Base-by-base conservation (phyloP, 2,113 vertebrate species). In the Ranitomeya imitator region DNA sequence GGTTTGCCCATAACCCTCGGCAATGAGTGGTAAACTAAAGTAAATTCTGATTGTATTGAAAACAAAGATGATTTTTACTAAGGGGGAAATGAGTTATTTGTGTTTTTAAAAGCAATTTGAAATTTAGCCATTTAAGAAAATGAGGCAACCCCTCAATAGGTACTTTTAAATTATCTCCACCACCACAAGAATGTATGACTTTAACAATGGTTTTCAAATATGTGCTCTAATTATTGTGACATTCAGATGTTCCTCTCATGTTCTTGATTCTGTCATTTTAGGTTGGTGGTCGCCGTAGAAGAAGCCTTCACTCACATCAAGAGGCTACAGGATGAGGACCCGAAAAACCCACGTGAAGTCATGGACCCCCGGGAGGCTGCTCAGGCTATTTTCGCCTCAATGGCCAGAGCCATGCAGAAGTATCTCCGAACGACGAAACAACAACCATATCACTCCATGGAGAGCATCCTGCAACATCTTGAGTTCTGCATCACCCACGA, bases 401-500 rank as follows among this genome's bases (percentile, higher is more conserved):
- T 99, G 98, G 98, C 98, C 0, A 94, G 98, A 0, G 97, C 98
- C 94, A 98, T 99, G 98, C 98, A 99, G 95, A 99, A 99, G 69
- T 99, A 98, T 93, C 95, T 99, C 79, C 93, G 98, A 0, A 98
- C 97, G 88, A 99, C 98, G 6, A 95, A 97, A 71, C 98, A 99
- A 93, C 98, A 99, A 94, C 97, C 97, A 13, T 99, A 96, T 93
- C 98, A 99, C 94, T 98, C 96, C 92, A 99, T 99, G 98, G 98
- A 99, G 95, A 98, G 98, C 96, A 99, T 99, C 93, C 95, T 99
- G 77, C 96, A 97, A 37, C 98, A 99, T 93, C 95, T 99, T 5
- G 97, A 99, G 92, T 99, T 99, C 95, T 99, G 98, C 94, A 98
- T 99, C 95, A 99, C 98, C 0, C 98, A 99, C 0, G 98, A 98